Base-by-base conservation (phyloP, 1,140 invertebrate genomes). In the Brachionus rubens region DNA sequence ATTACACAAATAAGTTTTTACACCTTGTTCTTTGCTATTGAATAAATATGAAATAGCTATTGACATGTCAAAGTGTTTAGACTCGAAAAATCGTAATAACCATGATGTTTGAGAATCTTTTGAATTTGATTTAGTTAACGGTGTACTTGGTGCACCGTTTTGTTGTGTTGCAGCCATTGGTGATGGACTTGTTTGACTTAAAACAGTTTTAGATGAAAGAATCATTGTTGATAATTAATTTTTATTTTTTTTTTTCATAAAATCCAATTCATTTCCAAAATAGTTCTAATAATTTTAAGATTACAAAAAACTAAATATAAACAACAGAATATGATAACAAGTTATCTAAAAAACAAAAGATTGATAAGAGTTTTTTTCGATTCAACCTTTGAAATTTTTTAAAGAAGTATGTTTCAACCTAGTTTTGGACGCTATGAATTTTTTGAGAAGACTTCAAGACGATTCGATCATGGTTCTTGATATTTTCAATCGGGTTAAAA, bases 21-120 rank as follows among this genome's bases (percentile, higher is more conserved):
- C 94, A 54, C 94, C 95, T 21, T 93, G 91, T 84, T 98, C 95
- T 77, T 98, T 98, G n/a, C 94, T 96, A 82, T 96, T 96, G 82
- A 94, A 97, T 40, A 99, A 86, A 88, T 99, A 98, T 81, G 92
- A 92, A 81, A 98, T 93, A 24, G 94, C 95, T 88, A 98, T 96
- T 76, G 92, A 92, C 89, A 97, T 96, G 83, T 97, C 92, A 84
- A 98, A 99, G 72, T 96, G 88, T 86, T 93, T 93, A 78, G 94
- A 96, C 84, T 98, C 94, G 81, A 99, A 96, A 79, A 98, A 87
- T 79, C 95, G 87, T 76, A 98, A 86, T 62, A 98, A 86, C 84
- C 90, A 87, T 7, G 87, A 88, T 78, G 43, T 16, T 33, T 54
- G 68, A 6, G 54, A 59, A 19, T 59, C 54, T 36, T 19, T 59